These are phyloP conservation scores for Apodemia duryi DNA, from an alignment of 2,888 invertebrate species.

Conservation along the genomic window DNA sequence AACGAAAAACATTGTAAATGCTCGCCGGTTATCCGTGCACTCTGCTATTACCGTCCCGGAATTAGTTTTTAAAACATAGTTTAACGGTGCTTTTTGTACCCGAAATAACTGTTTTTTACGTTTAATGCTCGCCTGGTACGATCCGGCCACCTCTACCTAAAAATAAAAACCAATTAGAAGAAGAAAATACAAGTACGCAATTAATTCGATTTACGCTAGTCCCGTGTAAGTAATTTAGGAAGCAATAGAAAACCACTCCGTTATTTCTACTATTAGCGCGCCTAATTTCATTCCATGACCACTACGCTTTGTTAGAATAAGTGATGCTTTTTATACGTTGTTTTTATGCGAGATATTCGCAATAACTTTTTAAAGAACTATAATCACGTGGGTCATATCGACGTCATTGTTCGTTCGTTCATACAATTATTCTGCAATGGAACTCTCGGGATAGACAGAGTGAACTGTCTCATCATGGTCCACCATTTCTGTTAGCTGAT, in stretches of 20 bases:
- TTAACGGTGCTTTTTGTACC: slow-evolving; percentile 62
- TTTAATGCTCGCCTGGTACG: slow-evolving; percentile 40
- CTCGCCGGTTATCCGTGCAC: slow-evolving; percentile 63
- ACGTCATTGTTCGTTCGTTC: too few species aligned
- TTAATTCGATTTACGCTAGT: slow-evolving; percentile 3
- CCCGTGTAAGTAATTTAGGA: slow-evolving; percentile 11
- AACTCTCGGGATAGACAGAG: too few species aligned
- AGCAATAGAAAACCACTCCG: slow-evolving; percentile 8
- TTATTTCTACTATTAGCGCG: slow-evolving; percentile 1
- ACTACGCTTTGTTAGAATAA: not conserved
- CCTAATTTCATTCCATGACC: not conserved
- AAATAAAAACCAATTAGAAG: slow-evolving; percentile 35
- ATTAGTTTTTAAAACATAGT: slow-evolving; percentile 74
- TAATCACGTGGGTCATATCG: too few species aligned
- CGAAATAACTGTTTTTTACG: slow-evolving; percentile 52
- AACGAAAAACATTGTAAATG: slow-evolving; percentile 77
- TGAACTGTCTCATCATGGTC: too few species aligned
- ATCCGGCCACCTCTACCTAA: slow-evolving; percentile 37
- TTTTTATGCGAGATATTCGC: not conserved
- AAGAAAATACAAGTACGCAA: slow-evolving; percentile 2
- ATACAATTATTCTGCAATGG: too few species aligned
- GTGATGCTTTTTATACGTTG: not conserved
- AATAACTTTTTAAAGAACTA: too few species aligned
- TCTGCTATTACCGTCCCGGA: slow-evolving; percentile 48
- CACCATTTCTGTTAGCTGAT: too few species aligned